Conservation (phyloP, 2,888 invertebrate species). For the Meganola albula region DNA sequence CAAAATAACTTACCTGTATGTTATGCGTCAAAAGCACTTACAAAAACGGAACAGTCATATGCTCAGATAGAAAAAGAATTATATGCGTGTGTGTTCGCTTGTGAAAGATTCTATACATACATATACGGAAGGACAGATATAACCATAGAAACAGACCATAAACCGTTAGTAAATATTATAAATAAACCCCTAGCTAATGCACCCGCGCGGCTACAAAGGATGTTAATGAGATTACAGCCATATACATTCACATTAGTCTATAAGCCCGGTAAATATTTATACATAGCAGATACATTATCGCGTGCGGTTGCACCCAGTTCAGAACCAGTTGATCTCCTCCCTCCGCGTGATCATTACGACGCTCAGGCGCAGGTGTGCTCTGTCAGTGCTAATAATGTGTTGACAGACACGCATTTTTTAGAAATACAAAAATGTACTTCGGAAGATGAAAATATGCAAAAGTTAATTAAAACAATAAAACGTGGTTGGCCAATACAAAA, state of each 20-base stretch:
- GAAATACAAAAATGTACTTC: slow-evolving; percentile 11
- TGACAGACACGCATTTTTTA: slow-evolving; percentile 15
- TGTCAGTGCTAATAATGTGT: neutral
- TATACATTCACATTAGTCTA: slow-evolving; percentile 20
- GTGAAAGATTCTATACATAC: slow-evolving; percentile 4
- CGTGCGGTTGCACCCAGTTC: slow-evolving; percentile 1
- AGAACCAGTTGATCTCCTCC: neutral
- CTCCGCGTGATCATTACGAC: neutral
- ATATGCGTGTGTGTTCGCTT: slow-evolving; percentile 17
- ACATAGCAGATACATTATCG: slow-evolving; percentile 23
- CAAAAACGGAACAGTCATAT: slow-evolving; percentile 16
- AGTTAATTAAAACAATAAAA: slow-evolving; percentile 3
- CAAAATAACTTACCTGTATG: slow-evolving; percentile 20
- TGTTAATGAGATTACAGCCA: slow-evolving; percentile 20
- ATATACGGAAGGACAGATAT: slow-evolving; percentile 10
- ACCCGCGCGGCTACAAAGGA: slow-evolving; percentile 16
- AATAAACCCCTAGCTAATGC: slow-evolving; percentile 16
- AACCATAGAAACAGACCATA: slow-evolving; percentile 18
- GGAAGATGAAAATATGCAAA: slow-evolving; percentile 5
- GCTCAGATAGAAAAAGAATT: slow-evolving; percentile 24
- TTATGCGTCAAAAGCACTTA: slow-evolving; percentile 21
- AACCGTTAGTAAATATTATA: slow-evolving; percentile 11
- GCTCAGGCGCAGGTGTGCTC: neutral
- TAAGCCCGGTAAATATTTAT: slow-evolving; percentile 22
- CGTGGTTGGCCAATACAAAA: slow-evolving; percentile 2